These are phyloP conservation scores for Botia kubotai DNA, from an alignment of 2,797 vertebrate genomes.

Conservation along the genomic window DNA sequence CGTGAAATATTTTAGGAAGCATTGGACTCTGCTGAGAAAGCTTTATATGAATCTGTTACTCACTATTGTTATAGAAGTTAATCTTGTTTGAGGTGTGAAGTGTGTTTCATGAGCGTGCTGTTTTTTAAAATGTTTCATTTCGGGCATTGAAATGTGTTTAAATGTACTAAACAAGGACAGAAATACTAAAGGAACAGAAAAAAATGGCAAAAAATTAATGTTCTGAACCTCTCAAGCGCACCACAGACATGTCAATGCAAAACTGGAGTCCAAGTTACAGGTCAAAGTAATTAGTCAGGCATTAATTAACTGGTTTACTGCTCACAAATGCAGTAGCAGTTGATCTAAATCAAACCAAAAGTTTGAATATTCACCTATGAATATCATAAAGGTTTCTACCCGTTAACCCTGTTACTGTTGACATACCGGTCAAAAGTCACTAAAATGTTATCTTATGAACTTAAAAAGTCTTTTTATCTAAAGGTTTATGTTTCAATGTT, in stretches of 20 bases:
- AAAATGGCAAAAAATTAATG: too few relatives aligned
- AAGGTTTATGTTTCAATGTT: too few relatives aligned
- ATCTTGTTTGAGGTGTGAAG: too few relatives aligned
- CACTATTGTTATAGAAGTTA: too few relatives aligned
- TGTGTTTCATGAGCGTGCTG: neutral
- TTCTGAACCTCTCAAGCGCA: too few relatives aligned
- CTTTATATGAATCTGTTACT: constrained; percentile 4
- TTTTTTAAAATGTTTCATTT: too few relatives aligned
- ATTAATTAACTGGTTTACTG: neutral
- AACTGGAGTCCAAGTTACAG: neutral
- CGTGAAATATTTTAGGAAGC: constrained; percentile 40
- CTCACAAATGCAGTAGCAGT: neutral
- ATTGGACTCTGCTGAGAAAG: constrained; percentile 12
- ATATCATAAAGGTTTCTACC: neutral
- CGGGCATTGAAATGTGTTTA: too few relatives aligned
- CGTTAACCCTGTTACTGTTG: constrained; percentile 11
- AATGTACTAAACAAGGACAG: too few relatives aligned
- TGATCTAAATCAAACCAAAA: neutral
- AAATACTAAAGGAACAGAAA: too few relatives aligned
- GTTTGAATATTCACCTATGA: neutral
- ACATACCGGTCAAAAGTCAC: neutral
- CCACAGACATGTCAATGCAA: too few relatives aligned
- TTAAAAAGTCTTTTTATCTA: too few relatives aligned
- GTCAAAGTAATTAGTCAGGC: neutral
- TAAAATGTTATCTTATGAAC: too few relatives aligned